Evolutionary conservation across 2,888 invertebrate genomes (phyloP).

Genomic region (Notodonta ziczac): DNA sequence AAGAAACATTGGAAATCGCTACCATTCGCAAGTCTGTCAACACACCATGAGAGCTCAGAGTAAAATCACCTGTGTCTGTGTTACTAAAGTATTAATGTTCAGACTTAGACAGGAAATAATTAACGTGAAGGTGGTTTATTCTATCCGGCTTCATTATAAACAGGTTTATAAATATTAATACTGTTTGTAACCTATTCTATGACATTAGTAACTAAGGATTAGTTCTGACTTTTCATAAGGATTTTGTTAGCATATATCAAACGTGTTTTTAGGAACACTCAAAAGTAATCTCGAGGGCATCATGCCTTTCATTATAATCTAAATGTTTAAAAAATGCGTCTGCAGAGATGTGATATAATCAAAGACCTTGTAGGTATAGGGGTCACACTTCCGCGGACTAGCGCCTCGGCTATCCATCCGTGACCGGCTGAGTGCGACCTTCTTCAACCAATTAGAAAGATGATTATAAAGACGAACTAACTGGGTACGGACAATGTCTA

Average conservation of each 20-base stretch:
- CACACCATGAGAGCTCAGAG: too few species aligned
- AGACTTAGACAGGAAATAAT: too few species aligned
- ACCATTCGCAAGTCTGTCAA: neutral
- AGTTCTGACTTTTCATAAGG: too few species aligned
- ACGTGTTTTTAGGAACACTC: neutral
- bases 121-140: too few species aligned
- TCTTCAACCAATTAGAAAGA: constrained; percentile 25
- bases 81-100: too few species aligned
- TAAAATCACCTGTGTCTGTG: too few species aligned
- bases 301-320: neutral
- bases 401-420: constrained; percentile 25
- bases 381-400: constrained; percentile 42
- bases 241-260: too few species aligned
- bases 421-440: constrained; percentile 29
- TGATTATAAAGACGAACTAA: neutral
- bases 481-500: too few species aligned
- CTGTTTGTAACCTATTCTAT: too few species aligned
- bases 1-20: neutral
- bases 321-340: constrained; percentile 1
- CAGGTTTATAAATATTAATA: too few species aligned
- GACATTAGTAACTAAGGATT: too few species aligned
- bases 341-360: constrained; percentile 39
- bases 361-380: constrained; percentile 40
- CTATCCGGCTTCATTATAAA: too few species aligned
- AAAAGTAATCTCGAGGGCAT: neutral